phyloP scores from a whole-genome alignment of 2,797 vertebrate genomes.

The Valencia hispanica region DNA sequence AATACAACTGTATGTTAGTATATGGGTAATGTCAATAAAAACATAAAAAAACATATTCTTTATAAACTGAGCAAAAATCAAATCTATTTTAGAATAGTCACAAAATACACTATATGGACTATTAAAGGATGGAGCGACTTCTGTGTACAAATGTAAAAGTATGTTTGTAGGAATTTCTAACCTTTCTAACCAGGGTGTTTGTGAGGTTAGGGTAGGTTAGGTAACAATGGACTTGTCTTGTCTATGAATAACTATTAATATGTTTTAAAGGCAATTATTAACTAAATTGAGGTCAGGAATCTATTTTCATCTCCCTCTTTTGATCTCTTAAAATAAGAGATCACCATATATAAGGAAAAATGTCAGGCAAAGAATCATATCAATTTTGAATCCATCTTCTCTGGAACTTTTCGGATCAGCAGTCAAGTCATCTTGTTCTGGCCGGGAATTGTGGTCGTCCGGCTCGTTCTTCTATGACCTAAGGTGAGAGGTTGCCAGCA shows the following conservation, averaged over 20 bases:
- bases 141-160: not conserved
- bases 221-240: not conserved
- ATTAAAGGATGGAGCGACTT: not conserved
- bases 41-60: not conserved
- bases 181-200: not conserved
- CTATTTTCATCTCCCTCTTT: too few species aligned
- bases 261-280: not conserved
- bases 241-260: slow-evolving; percentile 2
- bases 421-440: too few species aligned
- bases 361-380: too few species aligned
- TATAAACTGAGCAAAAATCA: not conserved
- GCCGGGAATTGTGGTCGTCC: too few species aligned
- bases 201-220: too few species aligned
- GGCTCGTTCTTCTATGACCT: too few species aligned
- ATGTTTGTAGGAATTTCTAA: not conserved
- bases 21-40: not conserved
- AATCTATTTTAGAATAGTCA: not conserved
- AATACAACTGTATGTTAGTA: not conserved
- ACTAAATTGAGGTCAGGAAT: not conserved
- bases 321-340: too few species aligned
- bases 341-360: too few species aligned
- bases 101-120: not conserved
- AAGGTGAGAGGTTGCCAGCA: too few species aligned
- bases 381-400: too few species aligned
- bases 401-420: too few species aligned